Evolutionary conservation across 2,113 vertebrate genomes (phyloP).

Genomic region (Ictalurus punctatus): DNA sequence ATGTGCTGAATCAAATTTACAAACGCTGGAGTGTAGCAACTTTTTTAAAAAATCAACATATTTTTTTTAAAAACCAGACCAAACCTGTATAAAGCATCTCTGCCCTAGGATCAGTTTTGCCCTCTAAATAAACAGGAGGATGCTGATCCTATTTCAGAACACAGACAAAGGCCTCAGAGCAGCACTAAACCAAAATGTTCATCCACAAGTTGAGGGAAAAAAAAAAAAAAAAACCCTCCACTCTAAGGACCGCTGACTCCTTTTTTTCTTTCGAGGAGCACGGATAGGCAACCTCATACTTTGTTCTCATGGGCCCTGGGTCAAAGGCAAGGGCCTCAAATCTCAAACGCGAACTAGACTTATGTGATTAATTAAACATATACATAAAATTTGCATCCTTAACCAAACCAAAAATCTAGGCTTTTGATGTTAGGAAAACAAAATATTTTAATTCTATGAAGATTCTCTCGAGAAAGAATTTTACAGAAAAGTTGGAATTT

Average conservation of each 20-base stretch:
- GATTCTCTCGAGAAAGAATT: background rate
- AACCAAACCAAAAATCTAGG: background rate
- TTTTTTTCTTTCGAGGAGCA: background rate
- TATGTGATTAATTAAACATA: background rate
- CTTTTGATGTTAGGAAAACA: background rate
- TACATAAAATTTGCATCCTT: background rate
- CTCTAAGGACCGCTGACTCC: background rate
- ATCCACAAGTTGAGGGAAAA: background rate
- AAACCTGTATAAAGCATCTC: background rate
- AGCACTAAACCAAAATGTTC: background rate
- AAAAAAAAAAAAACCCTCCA: background rate
- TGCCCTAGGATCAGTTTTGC: background rate
- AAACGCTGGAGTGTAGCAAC: background rate
- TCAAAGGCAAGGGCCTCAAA: slow-evolving; percentile 6
- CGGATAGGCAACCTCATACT: background rate
- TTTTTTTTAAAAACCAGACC: background rate
- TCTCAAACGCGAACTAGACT: background rate
- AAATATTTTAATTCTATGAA: background rate
- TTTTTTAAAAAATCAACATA: no score
- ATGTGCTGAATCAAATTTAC: background rate
- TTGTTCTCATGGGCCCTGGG: slow-evolving; percentile 23
- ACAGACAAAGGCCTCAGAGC: background rate
- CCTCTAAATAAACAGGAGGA: background rate
- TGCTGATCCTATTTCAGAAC: background rate
- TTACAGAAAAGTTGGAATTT: background rate